A percentile compares a stretch with the other conserved stretches of the same genome.
Conservation (phyloP, 2,797 vertebrate species). For the Pempheris klunzingeri region DNA sequence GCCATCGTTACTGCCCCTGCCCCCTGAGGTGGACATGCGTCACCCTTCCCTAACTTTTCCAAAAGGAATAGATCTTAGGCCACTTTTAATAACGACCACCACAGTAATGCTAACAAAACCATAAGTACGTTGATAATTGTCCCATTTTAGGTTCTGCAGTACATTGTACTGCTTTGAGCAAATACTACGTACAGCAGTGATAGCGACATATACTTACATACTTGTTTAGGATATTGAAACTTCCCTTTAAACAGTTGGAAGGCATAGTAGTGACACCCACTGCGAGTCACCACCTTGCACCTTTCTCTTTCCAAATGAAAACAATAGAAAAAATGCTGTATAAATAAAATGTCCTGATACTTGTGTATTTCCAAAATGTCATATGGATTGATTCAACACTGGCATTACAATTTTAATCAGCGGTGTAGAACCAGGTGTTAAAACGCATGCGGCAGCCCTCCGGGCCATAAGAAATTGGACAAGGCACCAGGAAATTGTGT, state of each 20-base stretch:
- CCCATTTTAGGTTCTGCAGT: conserved; percentile 9
- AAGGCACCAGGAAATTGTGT: conserved; percentile 89
- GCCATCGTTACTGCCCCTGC: neutral
- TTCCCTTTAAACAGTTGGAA: conserved; percentile 81
- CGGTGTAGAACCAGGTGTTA: conserved; percentile 90
- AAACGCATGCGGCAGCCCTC: conserved; percentile 85
- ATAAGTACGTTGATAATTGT: conserved; percentile 2
- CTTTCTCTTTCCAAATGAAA: conserved; percentile 76
- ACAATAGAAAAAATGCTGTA: conserved; percentile 72
- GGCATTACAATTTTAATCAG: conserved; percentile 92
- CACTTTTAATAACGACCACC: neutral
- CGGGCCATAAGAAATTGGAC: conserved; percentile 90
- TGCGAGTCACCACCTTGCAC: conserved; percentile 72
- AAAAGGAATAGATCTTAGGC: neutral
- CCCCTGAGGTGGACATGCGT: neutral
- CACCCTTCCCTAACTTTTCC: neutral
- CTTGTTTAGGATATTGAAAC: conserved; percentile 74
- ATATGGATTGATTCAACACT: conserved; percentile 89
- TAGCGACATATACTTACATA: conserved; percentile 51
- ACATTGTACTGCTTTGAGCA: conserved; percentile 24
- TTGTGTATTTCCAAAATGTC: conserved; percentile 90
- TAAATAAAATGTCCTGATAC: conserved; percentile 82
- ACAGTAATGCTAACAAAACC: conserved; percentile 6
- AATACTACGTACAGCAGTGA: conserved; percentile 41
- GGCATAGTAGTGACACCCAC: conserved; percentile 72